These are phyloP conservation scores for Rostratula benghalensis DNA, from an alignment of 2,113 vertebrate species.

Conservation along the genomic window DNA sequence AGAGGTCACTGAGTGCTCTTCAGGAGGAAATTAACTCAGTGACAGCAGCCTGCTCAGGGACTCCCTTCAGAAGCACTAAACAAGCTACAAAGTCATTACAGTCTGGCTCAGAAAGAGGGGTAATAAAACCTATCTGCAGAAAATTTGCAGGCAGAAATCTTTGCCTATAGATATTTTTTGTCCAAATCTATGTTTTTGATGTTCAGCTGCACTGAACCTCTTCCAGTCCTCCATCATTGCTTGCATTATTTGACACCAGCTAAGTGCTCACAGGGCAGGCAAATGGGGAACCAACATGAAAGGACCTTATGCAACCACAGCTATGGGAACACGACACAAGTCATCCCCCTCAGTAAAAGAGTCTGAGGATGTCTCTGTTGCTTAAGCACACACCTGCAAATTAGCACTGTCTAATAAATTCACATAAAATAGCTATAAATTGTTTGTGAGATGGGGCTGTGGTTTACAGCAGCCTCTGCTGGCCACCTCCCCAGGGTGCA, in stretches of 20 bases:
- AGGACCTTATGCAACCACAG: not conserved
- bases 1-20: not conserved
- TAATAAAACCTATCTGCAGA: not conserved
- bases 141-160: not conserved
- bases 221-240: not conserved
- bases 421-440: not conserved
- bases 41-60: not conserved
- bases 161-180: not conserved
- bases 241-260: not conserved
- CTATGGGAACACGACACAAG: not conserved
- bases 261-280: not conserved
- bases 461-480: not conserved
- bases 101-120: not conserved
- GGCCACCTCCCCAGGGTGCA: fast-evolving
- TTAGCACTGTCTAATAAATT: not conserved
- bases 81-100: not conserved
- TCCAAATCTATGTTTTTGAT: not conserved
- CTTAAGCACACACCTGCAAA: not conserved
- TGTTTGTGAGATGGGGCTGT: fast-evolving
- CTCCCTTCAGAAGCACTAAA: not conserved
- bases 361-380: not conserved
- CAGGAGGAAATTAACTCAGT: not conserved
- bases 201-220: not conserved
- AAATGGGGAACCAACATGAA: not conserved
- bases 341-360: not conserved